phyloP scores from a whole-genome alignment of 1,140 invertebrate genomes.

The Panonychus citri region DNA sequence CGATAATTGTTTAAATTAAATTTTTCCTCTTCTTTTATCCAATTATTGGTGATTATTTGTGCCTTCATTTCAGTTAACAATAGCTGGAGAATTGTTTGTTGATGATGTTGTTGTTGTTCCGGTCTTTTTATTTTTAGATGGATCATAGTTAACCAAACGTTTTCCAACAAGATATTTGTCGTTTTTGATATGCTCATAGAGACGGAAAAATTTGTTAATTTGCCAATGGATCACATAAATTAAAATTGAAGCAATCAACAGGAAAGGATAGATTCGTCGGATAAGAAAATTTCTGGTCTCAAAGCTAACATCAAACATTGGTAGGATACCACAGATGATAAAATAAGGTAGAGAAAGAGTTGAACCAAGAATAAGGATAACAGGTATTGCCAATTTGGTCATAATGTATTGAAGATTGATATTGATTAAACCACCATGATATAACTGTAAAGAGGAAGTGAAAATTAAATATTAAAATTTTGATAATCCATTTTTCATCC shows the following conservation, averaged over 20 bases:
- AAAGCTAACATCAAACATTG: conserved; percentile 42
- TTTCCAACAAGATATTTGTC: conserved; percentile 93
- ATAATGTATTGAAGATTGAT: conserved; percentile 74
- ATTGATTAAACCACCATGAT: conserved; percentile 66
- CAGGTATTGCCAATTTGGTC: conserved; percentile 56
- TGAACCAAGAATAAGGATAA: conserved; percentile 61
- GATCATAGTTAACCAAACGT: conserved; percentile 78
- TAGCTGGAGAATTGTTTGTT: too few species aligned
- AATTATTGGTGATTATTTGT: too few species aligned
- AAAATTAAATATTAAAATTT: neutral
- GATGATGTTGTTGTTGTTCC: neutral
- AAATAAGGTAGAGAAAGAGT: conserved; percentile 72
- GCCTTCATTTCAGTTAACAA: too few species aligned
- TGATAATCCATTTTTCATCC: neutral
- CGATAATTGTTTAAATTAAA: too few species aligned
- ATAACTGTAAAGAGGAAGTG: conserved; percentile 25
- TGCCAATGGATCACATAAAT: conserved; percentile 46
- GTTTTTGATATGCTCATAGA: conserved; percentile 97
- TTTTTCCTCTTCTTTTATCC: too few species aligned
- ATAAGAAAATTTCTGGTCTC: conserved; percentile 50
- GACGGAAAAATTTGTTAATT: conserved; percentile 66
- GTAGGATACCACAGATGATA: conserved; percentile 54
- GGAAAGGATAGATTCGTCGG: conserved; percentile 70
- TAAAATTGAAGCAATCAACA: conserved; percentile 41
- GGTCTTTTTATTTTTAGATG: neutral